phyloP scores from a whole-genome alignment of 2,888 invertebrate species.

The Unio pictorum region DNA sequence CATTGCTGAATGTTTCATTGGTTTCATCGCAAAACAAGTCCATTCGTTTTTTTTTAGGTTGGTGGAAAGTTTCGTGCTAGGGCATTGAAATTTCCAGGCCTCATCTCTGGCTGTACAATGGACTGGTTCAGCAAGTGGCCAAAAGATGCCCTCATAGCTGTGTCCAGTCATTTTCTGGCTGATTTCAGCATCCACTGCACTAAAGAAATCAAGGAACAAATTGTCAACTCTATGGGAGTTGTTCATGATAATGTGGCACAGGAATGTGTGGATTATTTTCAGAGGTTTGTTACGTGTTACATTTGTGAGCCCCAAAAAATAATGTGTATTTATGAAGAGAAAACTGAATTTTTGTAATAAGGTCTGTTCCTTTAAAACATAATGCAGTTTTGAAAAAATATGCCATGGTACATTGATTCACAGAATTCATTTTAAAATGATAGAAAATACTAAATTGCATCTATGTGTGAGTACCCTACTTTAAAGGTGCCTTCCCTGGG shows the following conservation, averaged over 20 bases:
- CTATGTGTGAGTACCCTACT: no score
- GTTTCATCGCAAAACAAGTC: neutral
- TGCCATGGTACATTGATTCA: no score
- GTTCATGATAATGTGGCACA: constrained; percentile 65
- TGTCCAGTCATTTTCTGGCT: constrained; percentile 65
- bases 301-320: neutral
- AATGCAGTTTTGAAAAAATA: no score
- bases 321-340: neutral
- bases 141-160: constrained; percentile 67
- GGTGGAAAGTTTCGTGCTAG: constrained; percentile 66
- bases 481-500: no score
- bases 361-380: no score
- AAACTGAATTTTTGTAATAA: no score
- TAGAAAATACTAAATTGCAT: no score
- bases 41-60: constrained; percentile 41
- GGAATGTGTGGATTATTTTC: constrained; percentile 64
- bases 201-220: constrained; percentile 49
- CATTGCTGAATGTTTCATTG: no score
- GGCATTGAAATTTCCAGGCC: constrained; percentile 69
- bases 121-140: constrained; percentile 71
- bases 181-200: constrained; percentile 59
- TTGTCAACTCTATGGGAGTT: constrained; percentile 65
- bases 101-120: constrained; percentile 71
- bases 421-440: no score
- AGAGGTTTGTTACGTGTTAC: constrained; percentile 45